Base-by-base conservation (phyloP, 2,797 vertebrate genomes). In the Mus spretus region DNA sequence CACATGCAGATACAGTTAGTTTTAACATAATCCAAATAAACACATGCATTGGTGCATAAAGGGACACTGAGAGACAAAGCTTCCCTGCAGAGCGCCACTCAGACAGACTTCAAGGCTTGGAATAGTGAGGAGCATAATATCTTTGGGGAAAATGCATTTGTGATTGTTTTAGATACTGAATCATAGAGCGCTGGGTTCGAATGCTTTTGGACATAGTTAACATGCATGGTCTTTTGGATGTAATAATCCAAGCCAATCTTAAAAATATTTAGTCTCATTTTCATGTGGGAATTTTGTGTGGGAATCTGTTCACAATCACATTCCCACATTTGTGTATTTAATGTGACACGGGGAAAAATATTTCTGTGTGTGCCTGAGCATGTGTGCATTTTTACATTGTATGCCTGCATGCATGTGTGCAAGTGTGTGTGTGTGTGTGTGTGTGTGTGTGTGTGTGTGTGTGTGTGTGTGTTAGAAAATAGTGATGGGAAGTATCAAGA, bases 1-100 rank as follows among this genome's bases (percentile, higher is more conserved):
- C 67, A 97, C 40, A 90, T 96, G 91, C 93, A 97, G 96, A 97
- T 97, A 65, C 31, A 97, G 97, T 98, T 96, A 82, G 37, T 40
- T 95, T 97, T 85, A 90, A 79, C 50, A 75, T 96, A 98, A 98
- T 80, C 24, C 88, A 94, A 96, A 98, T 97, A 95, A 97, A 61
- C 1, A 19, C 72, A 80, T 78, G 0, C 59, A 91, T 12, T 96
- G 78, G 92, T 77, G 94, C 80, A 47, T 61, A 90, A 78, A 94
- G 59, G 97, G 94, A 97, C 9, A 81, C 8, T 9, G 81, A n/a
- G 97, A 59, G 87, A 87, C 28, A 95, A 91, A 90, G 53, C 63
- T 79, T 26, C 13, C 72, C 57, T 31, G 67, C 34, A 44, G 20
- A 53, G 13, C 59, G 1, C 81, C 89, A 59, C 15, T 13, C 59